phyloP scores from a whole-genome alignment of 2,888 invertebrate species.

The Monopis laevigella region DNA sequence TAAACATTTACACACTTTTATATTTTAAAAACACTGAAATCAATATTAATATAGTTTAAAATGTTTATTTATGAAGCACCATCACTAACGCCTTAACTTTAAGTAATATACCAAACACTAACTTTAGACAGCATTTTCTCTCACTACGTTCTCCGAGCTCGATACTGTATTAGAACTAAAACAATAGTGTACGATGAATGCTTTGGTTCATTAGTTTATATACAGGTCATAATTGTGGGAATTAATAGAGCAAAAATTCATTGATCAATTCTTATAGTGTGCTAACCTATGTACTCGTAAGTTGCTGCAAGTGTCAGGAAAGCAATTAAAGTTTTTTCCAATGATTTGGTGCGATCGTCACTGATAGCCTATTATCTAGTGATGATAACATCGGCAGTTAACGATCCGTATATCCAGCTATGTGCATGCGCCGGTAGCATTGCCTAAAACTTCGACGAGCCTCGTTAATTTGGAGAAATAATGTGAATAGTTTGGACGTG shows the following conservation, averaged over 20 bases:
- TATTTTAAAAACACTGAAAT: too few species aligned
- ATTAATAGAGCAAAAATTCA: slow-evolving; percentile 60
- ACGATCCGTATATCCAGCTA: slow-evolving; percentile 2
- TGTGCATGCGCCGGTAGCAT: too few species aligned
- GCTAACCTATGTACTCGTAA: slow-evolving; percentile 48
- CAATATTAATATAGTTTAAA: too few species aligned
- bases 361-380: slow-evolving; percentile 9
- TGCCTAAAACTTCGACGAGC: too few species aligned
- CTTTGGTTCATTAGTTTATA: slow-evolving; percentile 49
- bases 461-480: too few species aligned
- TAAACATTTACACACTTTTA: too few species aligned
- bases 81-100: too few species aligned
- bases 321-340: slow-evolving; percentile 18
- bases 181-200: slow-evolving; percentile 35
- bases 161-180: slow-evolving; percentile 24
- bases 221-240: slow-evolving; percentile 60
- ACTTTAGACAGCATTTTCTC: slow-evolving; percentile 40
- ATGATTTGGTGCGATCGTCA: slow-evolving; percentile 10
- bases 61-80: too few species aligned
- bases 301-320: slow-evolving; percentile 18
- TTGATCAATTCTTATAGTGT: slow-evolving; percentile 58
- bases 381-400: slow-evolving; percentile 1
- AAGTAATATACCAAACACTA: slow-evolving; percentile 28
- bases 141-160: slow-evolving; percentile 20
- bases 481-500: too few species aligned